phyloP scores from a whole-genome alignment of 2,888 invertebrate species.

The Melanotus villosus region DNA sequence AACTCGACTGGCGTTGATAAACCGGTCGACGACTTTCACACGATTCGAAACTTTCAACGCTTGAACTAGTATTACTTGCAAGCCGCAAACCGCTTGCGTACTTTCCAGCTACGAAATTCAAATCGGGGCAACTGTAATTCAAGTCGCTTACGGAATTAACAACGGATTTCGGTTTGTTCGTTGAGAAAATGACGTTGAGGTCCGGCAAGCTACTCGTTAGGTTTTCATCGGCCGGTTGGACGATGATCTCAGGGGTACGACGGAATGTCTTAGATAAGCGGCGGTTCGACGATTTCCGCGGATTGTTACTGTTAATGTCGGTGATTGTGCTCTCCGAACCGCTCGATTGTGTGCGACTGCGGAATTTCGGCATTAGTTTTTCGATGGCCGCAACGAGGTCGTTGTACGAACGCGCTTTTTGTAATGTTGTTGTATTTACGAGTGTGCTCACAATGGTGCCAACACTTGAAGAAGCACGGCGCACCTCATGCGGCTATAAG shows the following conservation, averaged over 20 bases:
- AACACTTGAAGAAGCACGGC: slow-evolving; percentile 58
- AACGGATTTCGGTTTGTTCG: background rate
- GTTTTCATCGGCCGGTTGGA: slow-evolving; percentile 60
- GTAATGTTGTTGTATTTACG: slow-evolving; percentile 33
- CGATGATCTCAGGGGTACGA: slow-evolving; percentile 58
- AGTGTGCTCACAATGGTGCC: slow-evolving; percentile 60
- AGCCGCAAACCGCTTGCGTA: background rate
- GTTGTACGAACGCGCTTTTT: slow-evolving; percentile 58
- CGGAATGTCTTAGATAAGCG: slow-evolving; percentile 61
- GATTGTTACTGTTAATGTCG: slow-evolving; percentile 49
- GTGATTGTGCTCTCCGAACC: slow-evolving; percentile 8
- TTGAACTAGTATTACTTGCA: slow-evolving; percentile 14
- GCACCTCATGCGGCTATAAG: slow-evolving; percentile 65
- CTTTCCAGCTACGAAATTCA: slow-evolving; percentile 45
- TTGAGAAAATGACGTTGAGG: slow-evolving; percentile 52
- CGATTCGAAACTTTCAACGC: slow-evolving; percentile 47
- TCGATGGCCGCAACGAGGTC: slow-evolving; percentile 65
- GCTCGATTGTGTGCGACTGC: slow-evolving; percentile 33
- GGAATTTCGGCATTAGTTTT: slow-evolving; percentile 60
- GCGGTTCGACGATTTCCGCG: slow-evolving; percentile 53
- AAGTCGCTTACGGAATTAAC: slow-evolving; percentile 55
- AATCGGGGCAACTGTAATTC: slow-evolving; percentile 62
- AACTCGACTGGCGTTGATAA: slow-evolving; percentile 20
- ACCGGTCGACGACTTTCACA: slow-evolving; percentile 29
- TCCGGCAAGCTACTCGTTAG: slow-evolving; percentile 65